A percentile compares a stretch with the other conserved stretches of the same genome.
Evolutionary conservation across 2,888 invertebrate species (phyloP).

Genomic region (Agrochola lota): DNA sequence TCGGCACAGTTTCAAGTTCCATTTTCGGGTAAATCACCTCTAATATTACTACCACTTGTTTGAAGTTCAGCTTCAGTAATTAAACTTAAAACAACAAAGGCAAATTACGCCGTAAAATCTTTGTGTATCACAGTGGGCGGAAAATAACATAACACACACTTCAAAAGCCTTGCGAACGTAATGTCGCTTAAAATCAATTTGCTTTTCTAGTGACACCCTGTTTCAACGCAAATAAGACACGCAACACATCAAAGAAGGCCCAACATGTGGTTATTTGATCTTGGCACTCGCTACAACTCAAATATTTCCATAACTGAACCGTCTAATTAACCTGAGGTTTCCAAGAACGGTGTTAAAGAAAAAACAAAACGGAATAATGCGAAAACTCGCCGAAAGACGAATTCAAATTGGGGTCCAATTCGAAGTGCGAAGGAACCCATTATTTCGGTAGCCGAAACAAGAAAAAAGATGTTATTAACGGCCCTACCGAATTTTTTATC

Average conservation of each 20-base stretch:
- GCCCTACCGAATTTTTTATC: slow-evolving; percentile 75
- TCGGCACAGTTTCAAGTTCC: slow-evolving; percentile 7
- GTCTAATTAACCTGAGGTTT: slow-evolving; percentile 74
- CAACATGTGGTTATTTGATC: slow-evolving; percentile 61
- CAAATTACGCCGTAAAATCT: slow-evolving; percentile 34
- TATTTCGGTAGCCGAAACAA: slow-evolving; percentile 81
- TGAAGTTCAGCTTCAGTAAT: slow-evolving; percentile 33
- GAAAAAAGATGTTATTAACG: slow-evolving; percentile 78
- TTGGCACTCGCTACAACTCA: slow-evolving; percentile 61
- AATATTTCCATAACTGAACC: slow-evolving; percentile 65
- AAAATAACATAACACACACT: slow-evolving; percentile 53
- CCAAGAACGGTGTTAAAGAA: slow-evolving; percentile 72
- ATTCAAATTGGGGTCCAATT: slow-evolving; percentile 80
- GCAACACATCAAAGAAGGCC: slow-evolving; percentile 58
- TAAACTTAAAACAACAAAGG: slow-evolving; percentile 43
- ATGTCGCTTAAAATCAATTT: slow-evolving; percentile 66
- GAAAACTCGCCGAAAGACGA: slow-evolving; percentile 70
- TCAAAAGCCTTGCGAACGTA: slow-evolving; percentile 52
- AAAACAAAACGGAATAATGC: slow-evolving; percentile 75
- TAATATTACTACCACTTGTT: slow-evolving; percentile 21
- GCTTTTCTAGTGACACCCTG: slow-evolving; percentile 59
- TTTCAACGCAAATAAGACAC: slow-evolving; percentile 55
- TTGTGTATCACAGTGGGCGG: slow-evolving; percentile 61
- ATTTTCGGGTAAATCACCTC: slow-evolving; percentile 18
- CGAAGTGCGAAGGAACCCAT: slow-evolving; percentile 81